phyloP scores from a whole-genome alignment of 2,888 invertebrate species.

The Drosophila trichaetosa region DNA sequence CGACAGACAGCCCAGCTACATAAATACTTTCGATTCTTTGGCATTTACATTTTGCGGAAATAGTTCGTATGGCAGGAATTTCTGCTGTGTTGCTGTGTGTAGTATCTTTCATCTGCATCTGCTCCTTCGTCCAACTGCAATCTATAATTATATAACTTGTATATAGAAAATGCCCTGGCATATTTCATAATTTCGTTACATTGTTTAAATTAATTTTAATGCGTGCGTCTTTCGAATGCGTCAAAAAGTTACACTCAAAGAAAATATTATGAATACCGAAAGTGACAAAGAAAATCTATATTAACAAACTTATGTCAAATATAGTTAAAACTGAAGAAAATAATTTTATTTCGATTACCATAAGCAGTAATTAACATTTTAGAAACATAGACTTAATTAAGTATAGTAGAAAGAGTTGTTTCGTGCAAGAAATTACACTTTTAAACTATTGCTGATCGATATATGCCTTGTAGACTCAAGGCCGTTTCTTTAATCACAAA shows the following conservation, averaged over 20 bases:
- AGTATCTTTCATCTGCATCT: neutral
- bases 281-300: neutral
- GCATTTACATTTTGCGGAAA: slow-evolving; percentile 33
- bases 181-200: slow-evolving; percentile 29
- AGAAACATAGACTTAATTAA: neutral
- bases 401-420: neutral
- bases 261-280: slow-evolving; percentile 10
- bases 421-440: neutral
- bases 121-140: slow-evolving; percentile 10
- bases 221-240: slow-evolving; percentile 7
- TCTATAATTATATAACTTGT: slow-evolving; percentile 47
- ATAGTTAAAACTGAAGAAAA: neutral
- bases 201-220: slow-evolving; percentile 15
- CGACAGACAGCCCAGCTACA: slow-evolving; percentile 32
- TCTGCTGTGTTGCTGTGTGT: neutral
- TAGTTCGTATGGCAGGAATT: slow-evolving; percentile 16
- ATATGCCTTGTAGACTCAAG: neutral
- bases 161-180: neutral
- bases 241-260: slow-evolving; percentile 31
- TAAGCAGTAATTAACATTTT: neutral
- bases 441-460: neutral
- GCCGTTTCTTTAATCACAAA: neutral
- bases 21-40: slow-evolving; percentile 57
- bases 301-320: neutral
- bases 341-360: neutral